A percentile compares a stretch with the other conserved stretches of the same genome.
Evolutionary conservation across 1,140 invertebrate species (phyloP).

Genomic region (Aleiodes sp.): DNA sequence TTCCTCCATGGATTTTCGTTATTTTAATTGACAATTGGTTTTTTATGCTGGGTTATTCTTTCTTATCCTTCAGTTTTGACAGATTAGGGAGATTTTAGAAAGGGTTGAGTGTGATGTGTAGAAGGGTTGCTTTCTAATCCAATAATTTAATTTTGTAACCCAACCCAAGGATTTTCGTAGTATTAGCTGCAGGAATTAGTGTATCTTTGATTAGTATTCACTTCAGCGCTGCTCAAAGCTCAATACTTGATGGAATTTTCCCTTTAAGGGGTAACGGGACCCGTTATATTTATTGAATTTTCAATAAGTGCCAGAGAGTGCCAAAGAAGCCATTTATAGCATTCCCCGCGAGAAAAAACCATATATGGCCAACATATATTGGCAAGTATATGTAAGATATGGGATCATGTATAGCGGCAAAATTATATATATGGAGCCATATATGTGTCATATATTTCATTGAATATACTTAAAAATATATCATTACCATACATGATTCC

Average conservation of each 20-base stretch:
- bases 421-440: too few species aligned
- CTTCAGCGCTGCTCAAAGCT: conserved; percentile 44
- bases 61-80: conserved; percentile 5
- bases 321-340: too few species aligned
- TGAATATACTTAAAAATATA: too few species aligned
- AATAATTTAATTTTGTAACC: conserved; percentile 66
- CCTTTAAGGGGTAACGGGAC: too few species aligned
- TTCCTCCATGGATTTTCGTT: neutral
- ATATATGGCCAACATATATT: too few species aligned
- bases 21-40: conserved; percentile 12
- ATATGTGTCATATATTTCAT: too few species aligned
- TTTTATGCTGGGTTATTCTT: neutral
- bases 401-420: too few species aligned
- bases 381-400: too few species aligned
- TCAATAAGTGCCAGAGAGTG: too few species aligned
- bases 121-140: conserved; percentile 61
- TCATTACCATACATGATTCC: too few species aligned
- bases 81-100: conserved; percentile 13
- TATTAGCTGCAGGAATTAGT: conserved; percentile 66
- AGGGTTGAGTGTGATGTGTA: neutral
- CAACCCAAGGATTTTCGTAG: conserved; percentile 65
- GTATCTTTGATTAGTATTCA: conserved; percentile 68
- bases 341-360: too few species aligned
- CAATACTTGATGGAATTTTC: neutral
- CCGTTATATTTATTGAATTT: too few species aligned